Base-by-base conservation (phyloP, 2,888 invertebrate genomes). In the Amphipoea lucens region DNA sequence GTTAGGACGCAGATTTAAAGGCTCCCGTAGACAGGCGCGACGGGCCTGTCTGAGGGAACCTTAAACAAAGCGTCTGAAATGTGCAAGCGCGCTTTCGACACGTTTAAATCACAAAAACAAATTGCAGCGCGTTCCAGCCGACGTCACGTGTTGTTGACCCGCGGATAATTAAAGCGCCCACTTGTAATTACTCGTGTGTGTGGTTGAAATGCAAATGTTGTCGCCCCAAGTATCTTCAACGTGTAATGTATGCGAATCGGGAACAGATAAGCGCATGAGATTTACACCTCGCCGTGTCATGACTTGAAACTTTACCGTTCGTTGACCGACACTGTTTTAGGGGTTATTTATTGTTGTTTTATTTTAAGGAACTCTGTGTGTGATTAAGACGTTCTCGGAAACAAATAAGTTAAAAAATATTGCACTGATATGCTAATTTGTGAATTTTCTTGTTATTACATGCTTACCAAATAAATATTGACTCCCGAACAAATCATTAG, bases 201-300 rank as follows among this genome's bases (percentile, higher is more conserved):
- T 92, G 94, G 92, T 94, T 95, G 94, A 95, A 96, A 96, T 96
- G 96, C 94, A 96, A 96, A 96, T 96, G 95, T 94, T 95, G 95
- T 95, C 95, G 96, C 96, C 95, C 81, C 90, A 83, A 93, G 92
- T 91, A 85, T 90, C 91, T 92, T 92, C 91, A 92, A 84, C 83
- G 62, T 83, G 81, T 75, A 87, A 82, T 82, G 82, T 89, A 89
- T 95, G 93, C 92, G 95, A 94, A 95, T 95, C 92, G 93, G 91
- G 92, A 91, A 94, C 94, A 95, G 96, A 96, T 95, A 96, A 96
- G 94, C 92, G 92, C 90, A 91, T 88, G 93, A 95, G 95, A 96
- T 96, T 96, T 96, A 96, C 96, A 95, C 94, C 93, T 92, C 91
- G 89, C 87, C 91, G 91, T 91, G 94, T 92, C 93, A 94, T 92